A percentile compares a stretch with the other conserved stretches of the same genome.
phyloP scores from a whole-genome alignment of 2,888 invertebrate species.

The Perizoma affinitatum region DNA sequence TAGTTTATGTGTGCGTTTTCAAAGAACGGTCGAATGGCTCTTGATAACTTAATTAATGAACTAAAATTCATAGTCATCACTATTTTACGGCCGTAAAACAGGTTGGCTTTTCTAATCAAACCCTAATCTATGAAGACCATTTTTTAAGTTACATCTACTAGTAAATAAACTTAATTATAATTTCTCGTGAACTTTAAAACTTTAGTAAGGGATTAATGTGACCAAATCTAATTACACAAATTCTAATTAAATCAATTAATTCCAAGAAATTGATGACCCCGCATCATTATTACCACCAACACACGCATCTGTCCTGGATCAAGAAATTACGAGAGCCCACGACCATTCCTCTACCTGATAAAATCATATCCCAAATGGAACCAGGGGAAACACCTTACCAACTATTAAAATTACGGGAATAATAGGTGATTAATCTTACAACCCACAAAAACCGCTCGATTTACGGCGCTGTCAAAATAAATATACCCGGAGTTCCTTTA shows the following conservation, averaged over 20 bases:
- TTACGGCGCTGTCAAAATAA: conserved; percentile 77
- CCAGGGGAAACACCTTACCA: conserved; percentile 60
- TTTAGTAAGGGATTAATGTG: background rate
- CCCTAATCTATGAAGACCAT: too few relatives aligned
- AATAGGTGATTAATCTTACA: conserved; percentile 78
- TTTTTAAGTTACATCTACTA: too few relatives aligned
- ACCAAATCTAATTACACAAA: background rate
- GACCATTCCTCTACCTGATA: conserved; percentile 19
- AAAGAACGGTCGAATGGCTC: too few relatives aligned
- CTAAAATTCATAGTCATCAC: too few relatives aligned
- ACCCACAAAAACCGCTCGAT: conserved; percentile 64
- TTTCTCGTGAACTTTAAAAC: too few relatives aligned
- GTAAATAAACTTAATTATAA: too few relatives aligned
- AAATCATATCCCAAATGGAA: conserved; percentile 18
- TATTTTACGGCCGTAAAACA: too few relatives aligned
- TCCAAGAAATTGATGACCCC: conserved; percentile 14
- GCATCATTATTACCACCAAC: conserved; percentile 17
- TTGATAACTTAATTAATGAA: too few relatives aligned
- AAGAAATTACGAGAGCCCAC: conserved; percentile 18
- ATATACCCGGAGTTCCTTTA: conserved; percentile 62
- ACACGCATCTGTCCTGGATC: conserved; percentile 13
- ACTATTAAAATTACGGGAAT: conserved; percentile 78
- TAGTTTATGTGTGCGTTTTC: too few relatives aligned
- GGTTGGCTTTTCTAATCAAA: too few relatives aligned
- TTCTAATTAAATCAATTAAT: conserved; percentile 22